Conservation (phyloP, 1,140 invertebrate genomes). For the Bombus soroeensis region DNA sequence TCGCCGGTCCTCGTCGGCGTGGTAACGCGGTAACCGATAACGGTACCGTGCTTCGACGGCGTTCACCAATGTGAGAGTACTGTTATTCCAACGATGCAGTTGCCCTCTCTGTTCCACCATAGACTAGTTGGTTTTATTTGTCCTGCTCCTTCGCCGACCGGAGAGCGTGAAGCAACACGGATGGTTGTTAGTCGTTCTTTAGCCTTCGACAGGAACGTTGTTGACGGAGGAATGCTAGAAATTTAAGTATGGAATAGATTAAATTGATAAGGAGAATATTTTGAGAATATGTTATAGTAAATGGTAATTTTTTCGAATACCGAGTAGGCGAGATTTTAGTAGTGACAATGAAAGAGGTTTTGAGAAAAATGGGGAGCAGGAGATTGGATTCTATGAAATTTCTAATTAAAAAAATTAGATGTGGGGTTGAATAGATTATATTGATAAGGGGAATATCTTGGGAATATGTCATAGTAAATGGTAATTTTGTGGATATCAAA, state of each 20-base stretch:
- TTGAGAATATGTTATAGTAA: neutral
- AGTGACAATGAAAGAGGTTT: neutral
- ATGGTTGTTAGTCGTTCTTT: slow-evolving; percentile 7
- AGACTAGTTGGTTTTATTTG: neutral
- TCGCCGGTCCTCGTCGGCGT: slow-evolving; percentile 44
- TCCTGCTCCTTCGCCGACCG: slow-evolving; percentile 1
- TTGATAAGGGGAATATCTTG: neutral
- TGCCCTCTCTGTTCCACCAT: slow-evolving; percentile 36
- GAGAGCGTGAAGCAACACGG: neutral
- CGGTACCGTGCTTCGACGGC: slow-evolving; percentile 74
- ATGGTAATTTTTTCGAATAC: neutral
- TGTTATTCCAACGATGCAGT: slow-evolving; percentile 77
- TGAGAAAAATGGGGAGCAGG: neutral
- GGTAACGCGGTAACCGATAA: slow-evolving; percentile 74
- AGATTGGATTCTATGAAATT: too few relatives aligned
- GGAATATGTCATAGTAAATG: neutral
- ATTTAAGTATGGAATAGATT: neutral
- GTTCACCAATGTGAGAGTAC: slow-evolving; percentile 77
- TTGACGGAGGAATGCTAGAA: neutral
- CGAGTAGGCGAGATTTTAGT: neutral
- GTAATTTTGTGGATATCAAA: neutral
- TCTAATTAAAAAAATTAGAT: neutral
- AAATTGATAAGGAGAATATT: neutral
- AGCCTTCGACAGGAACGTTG: neutral
- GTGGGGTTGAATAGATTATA: neutral